These are phyloP conservation scores for silkworm (Bombyx mori) DNA, from an alignment of 1,140 invertebrate genomes.

Conservation along the genomic window ASM3026992v2 NC_085119.1:10671501-10672000, in stretches of 20 bases:
- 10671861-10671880: constrained; percentile 5
- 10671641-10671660: constrained; percentile 94
- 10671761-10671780: constrained; percentile 42
- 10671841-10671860: constrained; percentile 31
- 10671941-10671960: not conserved
- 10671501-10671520: constrained; percentile 86
- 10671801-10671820: constrained; percentile 39
- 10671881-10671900: constrained; percentile 14
- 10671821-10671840: constrained; percentile 47
- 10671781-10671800: constrained; percentile 46
- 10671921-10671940: constrained; percentile 4
- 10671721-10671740: constrained; percentile 64
- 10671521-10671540: constrained; percentile 91
- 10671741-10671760: constrained; percentile 33
- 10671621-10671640: constrained; percentile 88
- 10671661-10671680: constrained; percentile 74
- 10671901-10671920: constrained; percentile 26
- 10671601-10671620: constrained; percentile 90
- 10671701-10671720: constrained; percentile 94
- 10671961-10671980: no score
- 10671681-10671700: constrained; percentile 86
- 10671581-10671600: constrained; percentile 90
- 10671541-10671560: constrained; percentile 86
- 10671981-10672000: no score
- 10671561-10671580: constrained; percentile 84